These are phyloP conservation scores for Mactra quadrangularis DNA, from an alignment of 1,140 invertebrate species.

Conservation along the genomic window DNA sequence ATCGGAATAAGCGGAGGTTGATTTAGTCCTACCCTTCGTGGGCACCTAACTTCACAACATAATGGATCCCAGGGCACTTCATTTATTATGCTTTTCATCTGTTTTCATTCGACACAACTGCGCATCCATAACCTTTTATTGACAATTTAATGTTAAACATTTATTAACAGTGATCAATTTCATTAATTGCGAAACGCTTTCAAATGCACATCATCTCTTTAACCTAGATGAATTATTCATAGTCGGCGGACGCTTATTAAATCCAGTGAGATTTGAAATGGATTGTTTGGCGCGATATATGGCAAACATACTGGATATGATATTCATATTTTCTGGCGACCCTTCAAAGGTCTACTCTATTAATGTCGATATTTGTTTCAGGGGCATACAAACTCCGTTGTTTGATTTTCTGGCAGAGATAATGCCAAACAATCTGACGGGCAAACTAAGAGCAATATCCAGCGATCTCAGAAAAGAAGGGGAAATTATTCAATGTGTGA, in stretches of 20 bases:
- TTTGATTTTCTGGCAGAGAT: background rate
- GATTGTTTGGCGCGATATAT: slow-evolving; percentile 26
- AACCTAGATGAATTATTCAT: slow-evolving; percentile 50
- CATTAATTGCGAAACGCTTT: slow-evolving; percentile 49
- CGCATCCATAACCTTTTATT: slow-evolving; percentile 29
- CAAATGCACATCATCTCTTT: slow-evolving; percentile 53
- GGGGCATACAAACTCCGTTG: background rate
- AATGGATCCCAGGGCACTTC: no score
- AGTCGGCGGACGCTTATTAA: slow-evolving; percentile 15
- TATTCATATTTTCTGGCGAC: slow-evolving; percentile 4
- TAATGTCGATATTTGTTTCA: no score
- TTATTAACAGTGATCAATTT: slow-evolving; percentile 47
- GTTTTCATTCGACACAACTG: slow-evolving; percentile 3
- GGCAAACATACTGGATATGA: slow-evolving; percentile 36
- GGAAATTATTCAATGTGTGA: no score
- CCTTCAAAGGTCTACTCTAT: background rate
- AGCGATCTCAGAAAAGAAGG: no score
- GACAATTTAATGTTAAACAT: slow-evolving; percentile 40
- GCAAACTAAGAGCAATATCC: no score
- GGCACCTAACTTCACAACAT: no score
- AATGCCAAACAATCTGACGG: background rate
- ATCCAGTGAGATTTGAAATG: slow-evolving; percentile 30
- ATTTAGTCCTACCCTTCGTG: no score
- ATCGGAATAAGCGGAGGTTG: no score
- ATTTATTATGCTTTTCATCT: no score